Conservation (phyloP, 2,797 vertebrate species). For the Pempheris klunzingeri region DNA sequence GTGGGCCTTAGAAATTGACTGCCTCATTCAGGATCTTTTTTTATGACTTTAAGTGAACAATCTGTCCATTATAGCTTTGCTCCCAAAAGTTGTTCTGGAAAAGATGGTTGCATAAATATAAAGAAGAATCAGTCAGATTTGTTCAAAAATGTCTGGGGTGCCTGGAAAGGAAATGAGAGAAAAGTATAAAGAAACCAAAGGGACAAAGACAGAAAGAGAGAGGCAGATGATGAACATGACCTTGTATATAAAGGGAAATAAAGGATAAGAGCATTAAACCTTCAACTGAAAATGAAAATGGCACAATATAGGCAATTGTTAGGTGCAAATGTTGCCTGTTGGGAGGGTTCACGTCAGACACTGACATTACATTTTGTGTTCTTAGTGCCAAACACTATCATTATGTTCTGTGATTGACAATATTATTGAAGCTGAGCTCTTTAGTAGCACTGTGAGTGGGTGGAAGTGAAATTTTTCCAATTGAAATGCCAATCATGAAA, state of each 20-base stretch:
- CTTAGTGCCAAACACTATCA: slow-evolving; percentile 42
- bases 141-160: slow-evolving; percentile 23
- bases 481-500: slow-evolving; percentile 34
- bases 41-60: slow-evolving; percentile 8
- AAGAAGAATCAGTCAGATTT: slow-evolving; percentile 30
- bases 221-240: slow-evolving; percentile 29
- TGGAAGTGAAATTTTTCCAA: slow-evolving; percentile 32
- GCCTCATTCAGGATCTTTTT: background rate
- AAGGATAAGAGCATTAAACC: slow-evolving; percentile 39
- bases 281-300: slow-evolving; percentile 13
- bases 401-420: slow-evolving; percentile 57
- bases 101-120: background rate
- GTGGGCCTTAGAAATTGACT: background rate
- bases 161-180: slow-evolving; percentile 18
- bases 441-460: slow-evolving; percentile 23
- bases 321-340: background rate
- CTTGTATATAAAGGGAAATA: slow-evolving; percentile 41
- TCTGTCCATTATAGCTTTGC: background rate
- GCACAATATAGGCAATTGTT: slow-evolving; percentile 18
- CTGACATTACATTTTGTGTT: slow-evolving; percentile 44
- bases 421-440: slow-evolving; percentile 36
- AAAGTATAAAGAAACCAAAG: background rate
- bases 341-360: slow-evolving; percentile 30
- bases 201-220: background rate
- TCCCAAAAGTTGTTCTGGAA: background rate